These are phyloP conservation scores for Brenthis ino DNA, from an alignment of 2,888 invertebrate species.

Conservation along the genomic window DNA sequence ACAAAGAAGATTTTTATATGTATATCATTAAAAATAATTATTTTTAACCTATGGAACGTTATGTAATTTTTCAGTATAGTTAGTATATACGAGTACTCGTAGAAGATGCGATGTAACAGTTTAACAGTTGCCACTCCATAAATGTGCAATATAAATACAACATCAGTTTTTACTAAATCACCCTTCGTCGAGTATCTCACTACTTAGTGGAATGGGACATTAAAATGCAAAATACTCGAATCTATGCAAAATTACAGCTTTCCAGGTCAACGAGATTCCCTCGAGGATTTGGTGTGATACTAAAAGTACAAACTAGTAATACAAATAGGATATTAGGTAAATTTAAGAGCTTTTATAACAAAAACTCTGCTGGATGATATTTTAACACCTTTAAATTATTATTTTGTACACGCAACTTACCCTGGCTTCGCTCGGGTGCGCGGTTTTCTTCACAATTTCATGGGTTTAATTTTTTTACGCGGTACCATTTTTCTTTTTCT, in stretches of 20 bases:
- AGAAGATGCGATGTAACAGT: too few species aligned
- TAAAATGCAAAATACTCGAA: slow-evolving; percentile 42
- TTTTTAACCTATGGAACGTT: too few species aligned
- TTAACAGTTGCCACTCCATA: neutral
- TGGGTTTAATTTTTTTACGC: too few species aligned
- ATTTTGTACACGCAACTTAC: too few species aligned
- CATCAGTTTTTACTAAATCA: slow-evolving; percentile 6
- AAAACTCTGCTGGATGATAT: neutral
- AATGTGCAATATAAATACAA: slow-evolving; percentile 19
- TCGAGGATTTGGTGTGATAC: slow-evolving; percentile 37
- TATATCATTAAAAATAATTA: too few species aligned
- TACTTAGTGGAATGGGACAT: slow-evolving; percentile 42
- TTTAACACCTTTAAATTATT: too few species aligned
- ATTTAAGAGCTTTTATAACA: neutral
- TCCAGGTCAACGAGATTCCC: slow-evolving; percentile 42
- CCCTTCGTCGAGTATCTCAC: slow-evolving; percentile 36
- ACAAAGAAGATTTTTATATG: too few species aligned
- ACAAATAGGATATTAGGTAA: slow-evolving; percentile 5
- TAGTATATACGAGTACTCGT: too few species aligned
- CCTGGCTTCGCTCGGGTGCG: too few species aligned
- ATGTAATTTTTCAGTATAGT: too few species aligned
- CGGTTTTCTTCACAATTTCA: too few species aligned
- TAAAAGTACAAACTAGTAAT: slow-evolving; percentile 25
- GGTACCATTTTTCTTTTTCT: too few species aligned
- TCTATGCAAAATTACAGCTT: slow-evolving; percentile 43